A percentile compares a stretch with the other conserved stretches of the same genome.
These are phyloP conservation scores for Tetragonisca angustula DNA, from an alignment of 2,888 invertebrate species.

Conservation along the genomic window DNA sequence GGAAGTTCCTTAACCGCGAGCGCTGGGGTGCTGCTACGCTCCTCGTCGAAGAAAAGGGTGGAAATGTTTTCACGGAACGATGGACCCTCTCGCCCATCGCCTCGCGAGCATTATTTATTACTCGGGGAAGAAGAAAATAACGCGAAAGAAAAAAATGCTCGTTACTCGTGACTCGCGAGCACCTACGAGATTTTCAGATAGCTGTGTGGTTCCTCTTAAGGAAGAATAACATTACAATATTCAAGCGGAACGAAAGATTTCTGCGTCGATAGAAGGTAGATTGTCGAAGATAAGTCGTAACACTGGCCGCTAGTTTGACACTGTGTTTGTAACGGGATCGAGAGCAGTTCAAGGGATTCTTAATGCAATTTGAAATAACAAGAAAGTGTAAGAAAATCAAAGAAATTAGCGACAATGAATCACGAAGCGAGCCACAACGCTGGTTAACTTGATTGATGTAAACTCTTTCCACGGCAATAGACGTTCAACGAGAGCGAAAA, in stretches of 20 bases:
- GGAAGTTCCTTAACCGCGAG: slow-evolving; percentile 42
- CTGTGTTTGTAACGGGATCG: too few species aligned
- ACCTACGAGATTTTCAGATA: background rate
- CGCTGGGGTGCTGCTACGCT: slow-evolving; percentile 16
- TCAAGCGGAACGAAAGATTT: background rate
- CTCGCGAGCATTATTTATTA: slow-evolving; percentile 23
- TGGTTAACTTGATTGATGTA: background rate
- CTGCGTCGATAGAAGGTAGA: background rate
- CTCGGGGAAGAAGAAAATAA: background rate
- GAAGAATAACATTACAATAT: background rate
- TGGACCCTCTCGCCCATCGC: background rate
- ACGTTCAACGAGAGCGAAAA: background rate
- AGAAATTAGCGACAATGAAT: too few species aligned
- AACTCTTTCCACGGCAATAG: background rate
- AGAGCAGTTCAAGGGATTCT: too few species aligned
- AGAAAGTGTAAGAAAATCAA: too few species aligned
- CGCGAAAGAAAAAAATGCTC: background rate
- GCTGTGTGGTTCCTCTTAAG: background rate
- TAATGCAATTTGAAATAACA: too few species aligned
- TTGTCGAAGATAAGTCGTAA: background rate
- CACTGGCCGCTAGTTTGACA: background rate
- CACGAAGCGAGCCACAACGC: too few species aligned
- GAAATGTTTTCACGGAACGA: slow-evolving; percentile 36
- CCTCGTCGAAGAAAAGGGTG: slow-evolving; percentile 27
- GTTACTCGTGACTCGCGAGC: background rate